Conservation (phyloP, 2,113 vertebrate genomes). For the Lipotes vexillifer region DNA sequence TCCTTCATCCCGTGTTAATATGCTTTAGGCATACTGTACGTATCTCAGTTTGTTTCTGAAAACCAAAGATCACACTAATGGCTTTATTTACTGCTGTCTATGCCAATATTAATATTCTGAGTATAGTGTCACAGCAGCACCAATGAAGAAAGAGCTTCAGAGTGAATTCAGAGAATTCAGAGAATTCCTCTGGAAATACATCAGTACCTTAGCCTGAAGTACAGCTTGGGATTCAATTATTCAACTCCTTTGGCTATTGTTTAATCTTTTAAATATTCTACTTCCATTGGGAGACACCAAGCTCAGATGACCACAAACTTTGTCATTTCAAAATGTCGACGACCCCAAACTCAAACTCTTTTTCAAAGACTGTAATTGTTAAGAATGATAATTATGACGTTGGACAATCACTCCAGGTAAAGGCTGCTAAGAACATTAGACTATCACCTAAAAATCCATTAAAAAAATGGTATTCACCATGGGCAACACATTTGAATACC, state of each 20-base stretch:
- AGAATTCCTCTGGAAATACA: conserved; percentile 28
- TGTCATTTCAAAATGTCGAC: conserved; percentile 24
- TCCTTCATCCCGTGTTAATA: background rate
- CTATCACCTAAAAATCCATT: background rate
- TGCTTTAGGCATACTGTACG: background rate
- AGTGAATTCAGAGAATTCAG: background rate
- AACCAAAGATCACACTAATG: background rate
- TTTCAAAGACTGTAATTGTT: background rate
- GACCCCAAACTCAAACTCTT: background rate
- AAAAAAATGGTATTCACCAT: background rate
- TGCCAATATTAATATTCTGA: conserved; percentile 32
- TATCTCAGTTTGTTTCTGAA: conserved; percentile 5
- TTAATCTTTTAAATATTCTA: conserved; percentile 41
- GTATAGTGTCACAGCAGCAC: background rate
- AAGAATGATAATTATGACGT: background rate
- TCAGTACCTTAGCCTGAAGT: background rate
- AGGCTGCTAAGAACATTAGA: background rate
- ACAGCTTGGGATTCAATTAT: conserved; percentile 38
- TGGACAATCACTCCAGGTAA: background rate
- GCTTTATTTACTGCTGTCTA: background rate
- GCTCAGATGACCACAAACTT: conserved; percentile 21
- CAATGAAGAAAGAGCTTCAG: background rate
- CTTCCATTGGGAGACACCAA: background rate
- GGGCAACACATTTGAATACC: background rate
- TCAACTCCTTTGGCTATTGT: background rate